A percentile compares a stretch with the other conserved stretches of the same genome.
Conservation (phyloP, 2,113 vertebrate species). For the Pholis gunnellus region DNA sequence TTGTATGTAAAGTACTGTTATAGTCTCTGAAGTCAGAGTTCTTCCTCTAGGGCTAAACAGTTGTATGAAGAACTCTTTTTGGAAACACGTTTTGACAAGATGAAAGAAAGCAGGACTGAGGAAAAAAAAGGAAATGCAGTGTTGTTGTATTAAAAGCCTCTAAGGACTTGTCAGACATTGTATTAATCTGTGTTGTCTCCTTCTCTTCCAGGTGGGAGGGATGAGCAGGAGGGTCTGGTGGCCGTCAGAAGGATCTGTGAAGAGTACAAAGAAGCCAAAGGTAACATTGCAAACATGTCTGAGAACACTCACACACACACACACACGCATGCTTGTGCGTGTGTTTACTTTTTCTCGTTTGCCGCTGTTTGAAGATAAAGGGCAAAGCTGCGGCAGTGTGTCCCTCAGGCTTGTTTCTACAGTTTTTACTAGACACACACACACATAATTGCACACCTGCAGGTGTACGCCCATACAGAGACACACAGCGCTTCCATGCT, state of each 20-base stretch:
- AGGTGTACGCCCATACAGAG: conserved; percentile 16
- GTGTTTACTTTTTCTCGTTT: conserved; percentile 38
- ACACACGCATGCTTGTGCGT: background rate
- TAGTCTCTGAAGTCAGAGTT: conserved; percentile 5
- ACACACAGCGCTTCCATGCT: conserved; percentile 17
- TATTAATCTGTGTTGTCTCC: conserved; percentile 43
- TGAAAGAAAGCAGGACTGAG: conserved; percentile 26
- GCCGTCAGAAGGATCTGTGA: conserved; percentile 82
- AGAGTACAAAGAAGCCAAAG: conserved; percentile 85
- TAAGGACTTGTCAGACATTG: conserved; percentile 30
- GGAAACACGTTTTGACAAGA: conserved; percentile 28
- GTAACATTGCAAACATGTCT: conserved; percentile 69
- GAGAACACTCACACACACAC: conserved; percentile 10
- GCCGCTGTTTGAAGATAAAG: conserved; percentile 62
- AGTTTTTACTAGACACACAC: conserved; percentile 30
- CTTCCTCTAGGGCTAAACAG: conserved; percentile 1
- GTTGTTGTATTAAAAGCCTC: conserved; percentile 38
- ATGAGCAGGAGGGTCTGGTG: conserved; percentile 80
- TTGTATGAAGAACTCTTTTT: background rate
- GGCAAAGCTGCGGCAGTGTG: conserved; percentile 50
- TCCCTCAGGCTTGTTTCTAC: conserved; percentile 54
- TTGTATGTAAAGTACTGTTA: background rate
- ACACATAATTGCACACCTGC: conserved; percentile 38
- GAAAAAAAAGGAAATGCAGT: conserved; percentile 28
- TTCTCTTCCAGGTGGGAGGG: conserved; percentile 83